phyloP scores from a whole-genome alignment of 2,797 vertebrate genomes.

The Lagodon rhomboides region DNA sequence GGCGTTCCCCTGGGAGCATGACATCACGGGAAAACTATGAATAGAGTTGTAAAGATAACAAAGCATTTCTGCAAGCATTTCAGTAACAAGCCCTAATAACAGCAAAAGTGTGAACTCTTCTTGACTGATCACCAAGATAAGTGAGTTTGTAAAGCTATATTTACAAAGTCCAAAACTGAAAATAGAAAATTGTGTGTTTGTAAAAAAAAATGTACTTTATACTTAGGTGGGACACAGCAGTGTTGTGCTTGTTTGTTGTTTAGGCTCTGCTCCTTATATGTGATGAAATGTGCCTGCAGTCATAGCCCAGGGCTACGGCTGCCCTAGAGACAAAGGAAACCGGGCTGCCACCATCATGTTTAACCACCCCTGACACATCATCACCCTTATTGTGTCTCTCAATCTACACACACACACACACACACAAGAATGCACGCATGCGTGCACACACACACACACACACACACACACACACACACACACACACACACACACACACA shows the following conservation, averaged over 20 bases:
- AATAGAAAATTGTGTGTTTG: background rate
- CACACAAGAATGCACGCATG: slow-evolving; percentile 35
- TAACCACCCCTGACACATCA: slow-evolving; percentile 86
- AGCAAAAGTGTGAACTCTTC: background rate
- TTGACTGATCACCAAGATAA: background rate
- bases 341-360: slow-evolving; percentile 81
- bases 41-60: too few relatives aligned
- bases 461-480: slow-evolving; percentile 37
- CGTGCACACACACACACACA: slow-evolving; percentile 41
- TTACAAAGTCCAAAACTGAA: background rate
- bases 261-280: slow-evolving; percentile 60
- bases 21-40: too few relatives aligned
- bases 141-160: background rate
- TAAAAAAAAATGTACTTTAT: background rate
- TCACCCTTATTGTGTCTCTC: slow-evolving; percentile 79
- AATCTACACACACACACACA: slow-evolving; percentile 74
- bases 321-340: slow-evolving; percentile 79
- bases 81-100: background rate
- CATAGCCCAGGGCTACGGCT: slow-evolving; percentile 71
- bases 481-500: slow-evolving; percentile 37
- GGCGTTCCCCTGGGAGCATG: too few relatives aligned
- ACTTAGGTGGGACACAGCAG: slow-evolving; percentile 6
- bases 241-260: slow-evolving; percentile 52
- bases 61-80: background rate
- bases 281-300: slow-evolving; percentile 78